phyloP scores from a whole-genome alignment of 1,140 invertebrate genomes.

The Drosophila bocqueti region DNA sequence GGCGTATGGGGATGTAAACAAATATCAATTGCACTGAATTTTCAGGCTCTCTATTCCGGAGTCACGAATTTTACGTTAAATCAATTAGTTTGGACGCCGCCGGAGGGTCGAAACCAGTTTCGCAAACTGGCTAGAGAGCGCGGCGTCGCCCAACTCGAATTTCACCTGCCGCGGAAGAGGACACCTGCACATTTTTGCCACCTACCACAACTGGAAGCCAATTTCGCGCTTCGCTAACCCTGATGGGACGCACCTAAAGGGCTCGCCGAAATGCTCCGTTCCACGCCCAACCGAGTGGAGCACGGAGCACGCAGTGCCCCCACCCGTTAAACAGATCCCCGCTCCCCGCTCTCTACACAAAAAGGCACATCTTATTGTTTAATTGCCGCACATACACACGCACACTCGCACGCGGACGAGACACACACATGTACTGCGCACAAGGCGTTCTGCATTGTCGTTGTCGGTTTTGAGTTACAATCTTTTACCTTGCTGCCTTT shows the following conservation, averaged over 20 bases:
- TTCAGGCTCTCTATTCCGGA: slow-evolving; percentile 3
- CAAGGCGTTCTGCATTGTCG: slow-evolving; percentile 46
- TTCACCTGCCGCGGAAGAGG: slow-evolving; percentile 53
- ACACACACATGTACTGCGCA: slow-evolving; percentile 32
- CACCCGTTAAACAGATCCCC: slow-evolving; percentile 12
- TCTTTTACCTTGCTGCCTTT: slow-evolving; percentile 67
- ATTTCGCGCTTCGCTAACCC: slow-evolving; percentile 76
- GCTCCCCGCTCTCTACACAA: not conserved
- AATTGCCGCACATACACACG: slow-evolving; percentile 57
- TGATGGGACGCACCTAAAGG: slow-evolving; percentile 37
- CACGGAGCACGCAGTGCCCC: slow-evolving; percentile 21
- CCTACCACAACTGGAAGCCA: slow-evolving; percentile 45
- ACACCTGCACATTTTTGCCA: slow-evolving; percentile 26
- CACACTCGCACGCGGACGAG: slow-evolving; percentile 22
- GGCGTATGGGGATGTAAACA: slow-evolving; percentile 46
- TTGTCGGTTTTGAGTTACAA: slow-evolving; percentile 64
- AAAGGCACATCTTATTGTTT: slow-evolving; percentile 64
- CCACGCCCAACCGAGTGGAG: slow-evolving; percentile 64
- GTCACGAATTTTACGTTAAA: not conserved
- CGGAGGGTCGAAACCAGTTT: slow-evolving; percentile 29
- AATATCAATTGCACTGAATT: slow-evolving; percentile 24
- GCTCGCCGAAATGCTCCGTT: slow-evolving; percentile 41
- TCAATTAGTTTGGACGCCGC: slow-evolving; percentile 3
- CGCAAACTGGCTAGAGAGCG: slow-evolving; percentile 1
- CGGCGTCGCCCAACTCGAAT: slow-evolving; percentile 11